These are phyloP conservation scores for Isurus oxyrinchus DNA, from an alignment of 2,113 vertebrate genomes.

Conservation along the genomic window DNA sequence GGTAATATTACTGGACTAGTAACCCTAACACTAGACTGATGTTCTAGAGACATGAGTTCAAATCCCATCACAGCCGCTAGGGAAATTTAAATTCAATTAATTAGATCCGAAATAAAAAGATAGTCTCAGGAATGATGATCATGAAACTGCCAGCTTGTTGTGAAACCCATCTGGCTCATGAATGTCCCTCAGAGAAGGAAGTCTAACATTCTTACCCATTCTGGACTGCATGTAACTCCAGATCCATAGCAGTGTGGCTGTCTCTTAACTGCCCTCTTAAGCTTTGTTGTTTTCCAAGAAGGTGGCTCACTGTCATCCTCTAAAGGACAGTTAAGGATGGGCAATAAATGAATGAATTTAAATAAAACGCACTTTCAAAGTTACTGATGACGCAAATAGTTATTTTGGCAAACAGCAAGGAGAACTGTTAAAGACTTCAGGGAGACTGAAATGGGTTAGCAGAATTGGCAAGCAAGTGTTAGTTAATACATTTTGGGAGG, in stretches of 20 bases:
- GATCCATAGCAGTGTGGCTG: background rate
- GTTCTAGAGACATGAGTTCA: background rate
- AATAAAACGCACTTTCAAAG: background rate
- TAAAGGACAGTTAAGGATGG: background rate
- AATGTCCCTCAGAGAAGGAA: background rate
- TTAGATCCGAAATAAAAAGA: background rate
- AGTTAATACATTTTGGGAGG: background rate
- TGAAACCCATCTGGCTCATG: background rate
- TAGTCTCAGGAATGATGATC: background rate
- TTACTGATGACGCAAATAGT: background rate
- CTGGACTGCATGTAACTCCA: background rate
- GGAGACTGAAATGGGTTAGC: background rate
- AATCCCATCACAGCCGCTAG: background rate
- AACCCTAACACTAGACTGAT: background rate
- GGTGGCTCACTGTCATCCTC: background rate
- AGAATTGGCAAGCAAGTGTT: background rate
- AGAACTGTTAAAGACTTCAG: no score
- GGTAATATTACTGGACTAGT: background rate
- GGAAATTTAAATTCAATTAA: background rate
- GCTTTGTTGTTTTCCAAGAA: no score
- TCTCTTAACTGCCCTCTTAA: background rate
- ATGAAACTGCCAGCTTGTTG: background rate
- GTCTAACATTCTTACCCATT: background rate
- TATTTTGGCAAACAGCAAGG: background rate
- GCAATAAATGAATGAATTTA: background rate